phyloP scores from a whole-genome alignment of 2,797 vertebrate genomes.

The Acomys russatus region DNA sequence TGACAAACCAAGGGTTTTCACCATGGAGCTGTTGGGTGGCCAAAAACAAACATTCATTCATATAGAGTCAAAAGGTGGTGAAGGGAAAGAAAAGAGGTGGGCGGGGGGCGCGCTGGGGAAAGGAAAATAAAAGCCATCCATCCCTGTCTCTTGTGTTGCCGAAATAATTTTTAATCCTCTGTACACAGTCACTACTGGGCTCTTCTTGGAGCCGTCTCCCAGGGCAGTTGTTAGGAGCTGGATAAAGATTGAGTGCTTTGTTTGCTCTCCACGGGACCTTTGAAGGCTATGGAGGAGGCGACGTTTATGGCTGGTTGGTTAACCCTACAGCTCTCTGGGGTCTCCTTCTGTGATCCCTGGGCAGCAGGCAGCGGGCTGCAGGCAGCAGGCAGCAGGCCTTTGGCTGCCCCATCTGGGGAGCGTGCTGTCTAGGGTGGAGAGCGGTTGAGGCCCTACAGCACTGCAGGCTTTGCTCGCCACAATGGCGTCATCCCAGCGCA shows the following conservation, averaged over 20 bases:
- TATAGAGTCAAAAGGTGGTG: not conserved
- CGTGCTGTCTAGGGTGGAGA: slow-evolving; percentile 70
- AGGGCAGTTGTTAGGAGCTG: slow-evolving; percentile 87
- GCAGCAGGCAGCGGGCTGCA: slow-evolving; percentile 67
- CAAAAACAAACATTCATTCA: slow-evolving; percentile 52
- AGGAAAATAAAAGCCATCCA: slow-evolving; percentile 2
- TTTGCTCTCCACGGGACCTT: slow-evolving; percentile 89
- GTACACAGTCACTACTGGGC: slow-evolving; percentile 80
- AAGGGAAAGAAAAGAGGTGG: not conserved
- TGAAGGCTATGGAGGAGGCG: slow-evolving; percentile 90
- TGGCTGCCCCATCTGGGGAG: slow-evolving; percentile 70
- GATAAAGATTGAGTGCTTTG: slow-evolving; percentile 90
- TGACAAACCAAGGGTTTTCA: slow-evolving; percentile 12
- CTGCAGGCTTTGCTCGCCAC: slow-evolving; percentile 74
- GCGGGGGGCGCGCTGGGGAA: not conserved
- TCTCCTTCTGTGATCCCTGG: slow-evolving; percentile 82
- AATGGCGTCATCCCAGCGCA: slow-evolving; percentile 68
- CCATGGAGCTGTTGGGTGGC: slow-evolving; percentile 15
- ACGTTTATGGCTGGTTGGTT: slow-evolving; percentile 92
- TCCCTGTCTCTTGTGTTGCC: slow-evolving; percentile 51
- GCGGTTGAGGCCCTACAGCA: slow-evolving; percentile 61
- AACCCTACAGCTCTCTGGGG: slow-evolving; percentile 86
- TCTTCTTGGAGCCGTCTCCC: slow-evolving; percentile 81
- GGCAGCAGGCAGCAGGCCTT: slow-evolving; percentile 71
- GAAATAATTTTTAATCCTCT: slow-evolving; percentile 77